Evolutionary conservation across 2,113 vertebrate genomes (phyloP).

Genomic region (Emberiza fucata): DNA sequence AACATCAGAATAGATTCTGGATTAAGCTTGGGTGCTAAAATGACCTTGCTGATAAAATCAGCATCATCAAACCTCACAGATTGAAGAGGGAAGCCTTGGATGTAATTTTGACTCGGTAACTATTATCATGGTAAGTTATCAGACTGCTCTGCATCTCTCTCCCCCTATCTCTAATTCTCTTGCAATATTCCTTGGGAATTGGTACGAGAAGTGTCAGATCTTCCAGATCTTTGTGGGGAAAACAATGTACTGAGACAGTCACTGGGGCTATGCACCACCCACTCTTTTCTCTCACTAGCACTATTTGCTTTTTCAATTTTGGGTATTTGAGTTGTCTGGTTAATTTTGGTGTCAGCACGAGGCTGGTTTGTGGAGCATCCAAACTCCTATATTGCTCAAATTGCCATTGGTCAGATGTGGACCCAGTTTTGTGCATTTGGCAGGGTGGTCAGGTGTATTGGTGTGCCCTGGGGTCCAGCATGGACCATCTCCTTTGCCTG

Average conservation of each 20-base stretch:
- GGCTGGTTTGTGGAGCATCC: not conserved
- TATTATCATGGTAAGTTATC: not conserved
- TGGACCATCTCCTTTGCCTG: not conserved
- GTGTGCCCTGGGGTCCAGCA: not conserved
- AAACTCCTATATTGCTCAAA: not conserved
- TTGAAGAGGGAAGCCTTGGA: not conserved
- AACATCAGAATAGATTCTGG: slow-evolving; percentile 32
- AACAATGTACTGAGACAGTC: not conserved
- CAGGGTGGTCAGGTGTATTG: not conserved
- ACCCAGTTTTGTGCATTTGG: not conserved
- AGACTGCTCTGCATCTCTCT: not conserved
- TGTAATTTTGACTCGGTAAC: not conserved
- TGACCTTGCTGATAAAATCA: slow-evolving; percentile 47
- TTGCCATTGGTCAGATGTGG: not conserved
- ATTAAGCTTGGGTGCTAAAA: slow-evolving; percentile 14
- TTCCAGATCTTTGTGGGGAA: not conserved
- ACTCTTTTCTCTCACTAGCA: not conserved
- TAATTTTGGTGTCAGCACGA: not conserved
- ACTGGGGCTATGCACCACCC: not conserved
- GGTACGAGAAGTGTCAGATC: not conserved
- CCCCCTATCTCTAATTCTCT: not conserved
- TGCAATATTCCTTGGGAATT: not conserved
- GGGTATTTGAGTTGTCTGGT: not conserved
- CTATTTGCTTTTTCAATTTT: not conserved
- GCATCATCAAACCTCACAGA: not conserved